These are phyloP conservation scores for Platyrinchus mystaceus DNA, from an alignment of 2,797 vertebrate species.

Conservation along the genomic window DNA sequence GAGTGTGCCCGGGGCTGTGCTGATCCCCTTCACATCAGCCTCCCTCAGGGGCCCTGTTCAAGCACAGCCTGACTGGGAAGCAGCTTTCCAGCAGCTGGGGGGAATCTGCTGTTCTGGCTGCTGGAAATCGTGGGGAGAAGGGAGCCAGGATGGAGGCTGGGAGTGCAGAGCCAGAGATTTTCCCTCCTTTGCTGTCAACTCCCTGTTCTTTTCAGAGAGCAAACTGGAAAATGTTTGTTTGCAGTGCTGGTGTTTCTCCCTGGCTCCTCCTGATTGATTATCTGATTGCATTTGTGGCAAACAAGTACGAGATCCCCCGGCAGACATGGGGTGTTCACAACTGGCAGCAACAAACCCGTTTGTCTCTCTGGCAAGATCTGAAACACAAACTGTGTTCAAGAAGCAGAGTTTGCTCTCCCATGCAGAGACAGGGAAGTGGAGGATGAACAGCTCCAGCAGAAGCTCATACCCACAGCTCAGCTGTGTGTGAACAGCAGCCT, in stretches of 20 bases:
- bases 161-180: neutral
- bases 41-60: neutral
- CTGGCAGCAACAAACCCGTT: neutral
- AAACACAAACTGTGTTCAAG: neutral
- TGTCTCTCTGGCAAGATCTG: neutral
- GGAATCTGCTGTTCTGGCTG: neutral
- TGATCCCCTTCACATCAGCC: fast-evolving
- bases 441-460: neutral
- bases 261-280: neutral
- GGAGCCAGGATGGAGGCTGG: neutral
- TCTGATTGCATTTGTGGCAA: neutral
- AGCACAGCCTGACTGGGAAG: neutral
- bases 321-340: neutral
- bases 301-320: neutral
- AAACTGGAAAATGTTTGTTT: neutral
- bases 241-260: neutral
- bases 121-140: neutral
- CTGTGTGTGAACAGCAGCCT: neutral
- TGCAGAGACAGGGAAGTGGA: neutral
- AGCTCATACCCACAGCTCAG: neutral
- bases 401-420: neutral
- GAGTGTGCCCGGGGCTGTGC: fast-evolving
- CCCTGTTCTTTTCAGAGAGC: neutral
- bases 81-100: neutral
- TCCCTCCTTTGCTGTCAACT: neutral